Evolutionary conservation across 2,888 invertebrate species (phyloP).

Genomic region (Sericinus montela): DNA sequence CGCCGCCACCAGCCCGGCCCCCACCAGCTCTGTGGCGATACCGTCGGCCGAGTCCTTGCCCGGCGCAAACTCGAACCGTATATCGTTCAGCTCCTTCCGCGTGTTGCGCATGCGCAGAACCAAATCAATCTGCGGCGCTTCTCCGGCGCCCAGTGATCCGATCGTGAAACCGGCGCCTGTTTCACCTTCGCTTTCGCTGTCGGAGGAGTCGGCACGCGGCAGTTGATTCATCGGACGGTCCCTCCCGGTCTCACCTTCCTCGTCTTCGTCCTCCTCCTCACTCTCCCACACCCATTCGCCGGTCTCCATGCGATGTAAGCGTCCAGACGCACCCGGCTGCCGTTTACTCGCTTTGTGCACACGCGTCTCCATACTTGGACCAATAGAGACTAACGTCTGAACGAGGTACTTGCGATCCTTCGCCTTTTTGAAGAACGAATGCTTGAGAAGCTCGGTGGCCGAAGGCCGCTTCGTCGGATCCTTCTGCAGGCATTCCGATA

Average conservation of each 20-base stretch:
- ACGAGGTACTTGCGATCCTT: slow-evolving; percentile 95
- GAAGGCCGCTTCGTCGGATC: slow-evolving; percentile 97
- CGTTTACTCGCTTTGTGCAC: slow-evolving; percentile 92
- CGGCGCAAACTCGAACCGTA: slow-evolving; percentile 97
- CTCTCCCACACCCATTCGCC: slow-evolving; percentile 99
- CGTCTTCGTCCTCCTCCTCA: slow-evolving; percentile 89
- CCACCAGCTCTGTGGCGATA: slow-evolving; percentile 97
- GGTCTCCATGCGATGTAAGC: slow-evolving; percentile 94
- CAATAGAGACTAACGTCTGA: slow-evolving; percentile 90
- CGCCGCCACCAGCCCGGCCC: slow-evolving; percentile 96
- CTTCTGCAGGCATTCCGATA: slow-evolving; percentile 98
- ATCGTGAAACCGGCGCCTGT: slow-evolving; percentile 50
- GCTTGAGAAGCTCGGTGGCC: slow-evolving; percentile 97
- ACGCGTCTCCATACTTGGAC: slow-evolving; percentile 93
- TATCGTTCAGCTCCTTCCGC: slow-evolving; percentile 96
- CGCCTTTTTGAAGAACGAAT: slow-evolving; percentile 99
- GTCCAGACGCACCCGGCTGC: slow-evolving; percentile 91
- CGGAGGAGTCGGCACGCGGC: slow-evolving; percentile 79
- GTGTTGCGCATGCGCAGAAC: slow-evolving; percentile 95
- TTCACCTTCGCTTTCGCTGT: slow-evolving; percentile 73
- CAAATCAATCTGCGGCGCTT: slow-evolving; percentile 85
- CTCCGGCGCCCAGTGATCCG: slow-evolving; percentile 47
- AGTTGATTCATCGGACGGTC: slow-evolving; percentile 82
- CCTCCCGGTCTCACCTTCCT: slow-evolving; percentile 71
- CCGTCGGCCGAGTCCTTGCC: slow-evolving; percentile 96